Conservation (phyloP, 1,140 invertebrate species). For the Phymorhynchus buccinoides region DNA sequence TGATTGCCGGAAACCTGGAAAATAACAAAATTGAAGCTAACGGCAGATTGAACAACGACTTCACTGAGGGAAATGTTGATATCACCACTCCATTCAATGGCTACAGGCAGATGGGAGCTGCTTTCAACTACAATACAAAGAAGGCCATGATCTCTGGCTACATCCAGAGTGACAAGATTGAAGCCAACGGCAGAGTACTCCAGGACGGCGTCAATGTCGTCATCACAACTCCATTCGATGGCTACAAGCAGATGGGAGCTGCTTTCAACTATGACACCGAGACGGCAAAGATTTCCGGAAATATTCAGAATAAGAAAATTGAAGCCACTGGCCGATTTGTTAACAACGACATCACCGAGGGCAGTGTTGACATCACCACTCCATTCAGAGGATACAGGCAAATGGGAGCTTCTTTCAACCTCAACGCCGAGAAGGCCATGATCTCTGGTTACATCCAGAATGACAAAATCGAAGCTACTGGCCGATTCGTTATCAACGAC, state of each 20-base stretch:
- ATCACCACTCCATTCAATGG: too few relatives aligned
- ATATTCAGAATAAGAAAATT: not conserved
- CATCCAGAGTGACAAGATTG: too few relatives aligned
- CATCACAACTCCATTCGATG: too few relatives aligned
- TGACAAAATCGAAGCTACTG: not conserved
- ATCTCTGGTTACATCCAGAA: not conserved
- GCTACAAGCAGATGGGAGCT: not conserved
- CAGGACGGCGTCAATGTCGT: too few relatives aligned
- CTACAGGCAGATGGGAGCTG: too few relatives aligned
- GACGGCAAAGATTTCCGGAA: not conserved
- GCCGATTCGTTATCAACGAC: not conserved
- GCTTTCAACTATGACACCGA: not conserved
- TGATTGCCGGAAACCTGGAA: too few relatives aligned
- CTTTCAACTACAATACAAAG: too few relatives aligned
- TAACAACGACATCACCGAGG: not conserved
- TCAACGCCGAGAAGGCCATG: not conserved
- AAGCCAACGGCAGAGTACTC: too few relatives aligned
- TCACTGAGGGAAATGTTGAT: too few relatives aligned
- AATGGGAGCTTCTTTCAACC: not conserved
- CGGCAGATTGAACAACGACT: too few relatives aligned
- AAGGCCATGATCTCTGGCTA: too few relatives aligned
- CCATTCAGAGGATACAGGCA: slow-evolving; percentile 7
- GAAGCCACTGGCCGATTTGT: not conserved
- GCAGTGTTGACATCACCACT: slow-evolving; percentile 3
- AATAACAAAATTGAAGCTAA: too few relatives aligned